Conservation (phyloP, 2,797 vertebrate species). For the Cyclura pinguis region DNA sequence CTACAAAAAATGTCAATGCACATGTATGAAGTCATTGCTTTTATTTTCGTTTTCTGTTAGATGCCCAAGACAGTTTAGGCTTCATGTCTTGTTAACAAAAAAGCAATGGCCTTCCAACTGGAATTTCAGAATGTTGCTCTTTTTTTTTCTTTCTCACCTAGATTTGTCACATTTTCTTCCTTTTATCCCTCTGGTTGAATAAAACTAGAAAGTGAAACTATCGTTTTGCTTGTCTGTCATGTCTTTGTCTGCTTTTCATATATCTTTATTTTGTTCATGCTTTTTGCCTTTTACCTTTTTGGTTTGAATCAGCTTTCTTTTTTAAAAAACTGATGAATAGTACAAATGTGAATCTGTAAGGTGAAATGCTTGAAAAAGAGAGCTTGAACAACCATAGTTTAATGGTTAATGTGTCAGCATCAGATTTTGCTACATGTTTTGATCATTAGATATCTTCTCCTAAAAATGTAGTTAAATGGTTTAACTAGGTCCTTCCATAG, state of each 20-base stretch:
- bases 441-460: not conserved
- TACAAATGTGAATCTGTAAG: not conserved
- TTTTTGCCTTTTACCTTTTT: slow-evolving; percentile 47
- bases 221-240: slow-evolving; percentile 31
- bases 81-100: slow-evolving; percentile 25
- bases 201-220: slow-evolving; percentile 63
- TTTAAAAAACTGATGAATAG: not conserved
- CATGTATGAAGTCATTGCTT: slow-evolving; percentile 26
- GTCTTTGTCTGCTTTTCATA: slow-evolving; percentile 22
- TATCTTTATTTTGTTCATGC: slow-evolving; percentile 13
- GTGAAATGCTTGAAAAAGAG: not conserved
- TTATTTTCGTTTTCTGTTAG: slow-evolving; percentile 31
- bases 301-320: not conserved
- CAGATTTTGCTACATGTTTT: not conserved
- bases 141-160: slow-evolving; percentile 42
- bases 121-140: slow-evolving; percentile 53
- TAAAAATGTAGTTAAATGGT: not conserved
- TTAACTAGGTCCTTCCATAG: not conserved
- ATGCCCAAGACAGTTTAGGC: slow-evolving; percentile 25
- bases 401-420: not conserved
- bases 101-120: slow-evolving; percentile 44
- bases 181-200: slow-evolving; percentile 55
- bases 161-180: slow-evolving; percentile 12
- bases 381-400: not conserved
- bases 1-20: not conserved